These are phyloP conservation scores for Aphidius gifuensis DNA, from an alignment of 1,140 invertebrate species.

Conservation along the genomic window DNA sequence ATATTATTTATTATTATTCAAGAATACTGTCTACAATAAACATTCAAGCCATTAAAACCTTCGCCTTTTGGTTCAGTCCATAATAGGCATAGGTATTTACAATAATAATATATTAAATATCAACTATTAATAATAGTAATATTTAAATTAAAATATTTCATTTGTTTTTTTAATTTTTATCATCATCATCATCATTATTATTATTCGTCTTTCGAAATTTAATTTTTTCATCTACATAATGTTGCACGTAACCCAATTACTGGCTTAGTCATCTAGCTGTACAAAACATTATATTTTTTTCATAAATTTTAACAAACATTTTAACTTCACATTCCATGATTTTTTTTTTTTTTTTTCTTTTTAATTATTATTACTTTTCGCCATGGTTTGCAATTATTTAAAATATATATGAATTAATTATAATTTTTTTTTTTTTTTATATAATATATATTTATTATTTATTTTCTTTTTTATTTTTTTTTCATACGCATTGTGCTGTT, in stretches of 20 bases:
- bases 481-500: no score
- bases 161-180: conserved; percentile 24
- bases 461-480: no score
- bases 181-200: conserved; percentile 14
- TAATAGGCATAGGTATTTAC: conserved; percentile 46
- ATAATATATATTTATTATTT: no score
- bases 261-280: conserved; percentile 54
- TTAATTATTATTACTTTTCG: no score
- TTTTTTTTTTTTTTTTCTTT: no score
- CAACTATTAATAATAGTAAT: conserved; percentile 45
- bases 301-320: no score
- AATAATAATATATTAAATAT: conserved; percentile 39
- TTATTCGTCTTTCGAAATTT: background rate
- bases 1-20: background rate
- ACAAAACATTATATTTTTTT: conserved; percentile 52
- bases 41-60: conserved; percentile 26
- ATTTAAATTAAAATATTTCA: conserved; percentile 52
- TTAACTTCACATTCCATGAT: no score
- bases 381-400: no score
- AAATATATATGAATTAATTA: no score
- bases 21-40: conserved; percentile 30
- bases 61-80: conserved; percentile 15
- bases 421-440: no score
- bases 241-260: conserved; percentile 55
- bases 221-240: conserved; percentile 42